A percentile compares a stretch with the other conserved stretches of the same genome.
Conservation (phyloP, 2,113 vertebrate genomes). For the Urocitellus parryii region DNA sequence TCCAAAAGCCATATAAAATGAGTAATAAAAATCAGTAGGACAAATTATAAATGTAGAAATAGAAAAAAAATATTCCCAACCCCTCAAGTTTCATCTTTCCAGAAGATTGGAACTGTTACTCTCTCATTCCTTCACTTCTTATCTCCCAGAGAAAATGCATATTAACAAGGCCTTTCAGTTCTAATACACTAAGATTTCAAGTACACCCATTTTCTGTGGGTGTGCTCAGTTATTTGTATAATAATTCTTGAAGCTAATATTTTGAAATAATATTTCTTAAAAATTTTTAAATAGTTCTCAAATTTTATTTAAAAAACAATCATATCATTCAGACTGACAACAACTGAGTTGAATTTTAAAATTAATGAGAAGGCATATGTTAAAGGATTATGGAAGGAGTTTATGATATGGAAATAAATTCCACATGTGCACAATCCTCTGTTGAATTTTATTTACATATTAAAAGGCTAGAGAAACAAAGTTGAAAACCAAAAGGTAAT, state of each 20-base stretch:
- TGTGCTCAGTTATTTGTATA: neutral
- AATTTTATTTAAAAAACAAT: neutral
- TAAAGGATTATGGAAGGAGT: neutral
- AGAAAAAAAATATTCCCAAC: neutral
- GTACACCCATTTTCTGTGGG: neutral
- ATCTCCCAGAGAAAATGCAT: neutral
- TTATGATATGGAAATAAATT: neutral
- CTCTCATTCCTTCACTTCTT: neutral
- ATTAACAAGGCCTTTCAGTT: neutral
- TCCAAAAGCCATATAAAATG: neutral
- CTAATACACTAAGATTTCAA: neutral
- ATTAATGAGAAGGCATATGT: neutral
- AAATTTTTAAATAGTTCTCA: neutral
- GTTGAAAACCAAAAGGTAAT: neutral
- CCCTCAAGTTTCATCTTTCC: neutral
- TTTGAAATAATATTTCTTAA: neutral
- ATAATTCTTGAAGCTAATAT: neutral
- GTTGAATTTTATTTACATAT: neutral
- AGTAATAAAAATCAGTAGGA: neutral
- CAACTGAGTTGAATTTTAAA: neutral
- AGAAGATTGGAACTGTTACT: fast-evolving
- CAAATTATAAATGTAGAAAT: neutral
- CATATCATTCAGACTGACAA: neutral
- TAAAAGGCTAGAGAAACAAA: neutral
- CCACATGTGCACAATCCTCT: neutral